phyloP scores from a whole-genome alignment of 2,113 vertebrate genomes.

The Pipra filicauda region DNA sequence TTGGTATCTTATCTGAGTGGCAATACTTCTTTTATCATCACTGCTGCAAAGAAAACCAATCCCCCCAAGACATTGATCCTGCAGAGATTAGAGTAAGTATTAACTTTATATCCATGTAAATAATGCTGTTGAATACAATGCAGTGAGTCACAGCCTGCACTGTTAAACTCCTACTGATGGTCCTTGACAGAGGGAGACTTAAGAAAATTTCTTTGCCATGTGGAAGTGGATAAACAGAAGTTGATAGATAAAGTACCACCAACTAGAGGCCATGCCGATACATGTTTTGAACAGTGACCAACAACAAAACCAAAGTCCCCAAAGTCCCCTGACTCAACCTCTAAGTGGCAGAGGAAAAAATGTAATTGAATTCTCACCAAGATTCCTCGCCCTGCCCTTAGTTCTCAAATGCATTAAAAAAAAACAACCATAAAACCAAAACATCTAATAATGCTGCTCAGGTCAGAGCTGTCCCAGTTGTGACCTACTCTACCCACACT shows the following conservation, averaged over 20 bases:
- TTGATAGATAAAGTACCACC: not conserved
- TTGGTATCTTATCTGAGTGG: not conserved
- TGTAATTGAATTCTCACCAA: not conserved
- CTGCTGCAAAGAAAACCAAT: not conserved
- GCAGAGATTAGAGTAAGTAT: slow-evolving; percentile 8
- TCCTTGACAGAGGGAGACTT: not conserved
- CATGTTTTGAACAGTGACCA: not conserved
- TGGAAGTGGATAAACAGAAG: not conserved
- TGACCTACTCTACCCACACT: not conserved
- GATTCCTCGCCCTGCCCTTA: not conserved
- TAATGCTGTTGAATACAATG: slow-evolving; percentile 20
- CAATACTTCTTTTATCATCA: not conserved
- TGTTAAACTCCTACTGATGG: not conserved
- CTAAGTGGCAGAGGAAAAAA: not conserved
- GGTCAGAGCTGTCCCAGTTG: not conserved
- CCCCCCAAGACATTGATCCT: slow-evolving; percentile 38
- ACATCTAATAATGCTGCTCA: not conserved
- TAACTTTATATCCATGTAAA: slow-evolving; percentile 8
- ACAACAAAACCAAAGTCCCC: not conserved
- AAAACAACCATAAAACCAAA: not conserved
- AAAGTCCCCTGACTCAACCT: not conserved
- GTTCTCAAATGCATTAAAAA: not conserved
- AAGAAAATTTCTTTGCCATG: not conserved
- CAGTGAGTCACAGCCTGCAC: not conserved
- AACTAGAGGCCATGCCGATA: not conserved